Percentiles rank a stretch among this genome's conserved stretches.
These are phyloP conservation scores for Achroia grisella DNA, from an alignment of 1,140 invertebrate genomes.

Conservation along the genomic window DNA sequence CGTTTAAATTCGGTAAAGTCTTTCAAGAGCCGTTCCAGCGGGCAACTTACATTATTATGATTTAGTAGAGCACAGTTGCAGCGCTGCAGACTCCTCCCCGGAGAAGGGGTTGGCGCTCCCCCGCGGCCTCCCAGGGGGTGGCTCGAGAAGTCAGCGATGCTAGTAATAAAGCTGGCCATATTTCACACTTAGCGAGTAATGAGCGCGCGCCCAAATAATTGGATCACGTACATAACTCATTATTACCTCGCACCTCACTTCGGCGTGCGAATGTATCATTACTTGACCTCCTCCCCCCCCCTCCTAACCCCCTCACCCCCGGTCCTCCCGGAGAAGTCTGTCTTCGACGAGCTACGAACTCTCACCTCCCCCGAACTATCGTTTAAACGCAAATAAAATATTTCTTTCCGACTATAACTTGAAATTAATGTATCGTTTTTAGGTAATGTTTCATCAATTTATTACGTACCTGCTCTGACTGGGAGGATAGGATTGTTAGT, in stretches of 20 bases:
- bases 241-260: conserved; percentile 69
- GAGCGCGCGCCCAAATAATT: conserved; percentile 74
- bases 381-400: no score
- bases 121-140: conserved; percentile 4
- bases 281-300: conserved; percentile 34
- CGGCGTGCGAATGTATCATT: conserved; percentile 64
- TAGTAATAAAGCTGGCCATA: conserved; percentile 69
- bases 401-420: no score
- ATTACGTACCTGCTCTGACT: no score
- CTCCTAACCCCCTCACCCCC: conserved; percentile 26
- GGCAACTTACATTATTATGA: conserved; percentile 64
- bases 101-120: background rate
- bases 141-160: conserved; percentile 37
- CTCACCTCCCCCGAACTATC: conserved; percentile 1
- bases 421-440: no score
- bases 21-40: background rate
- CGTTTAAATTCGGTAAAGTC: background rate
- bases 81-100: conserved; percentile 34
- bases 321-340: conserved; percentile 2
- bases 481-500: no score
- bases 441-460: no score
- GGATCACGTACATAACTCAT: conserved; percentile 75
- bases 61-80: conserved; percentile 57
- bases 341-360: background rate
- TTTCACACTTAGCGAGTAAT: conserved; percentile 75